phyloP scores from a whole-genome alignment of 2,113 vertebrate genomes.

The Pteropus alecto region DNA sequence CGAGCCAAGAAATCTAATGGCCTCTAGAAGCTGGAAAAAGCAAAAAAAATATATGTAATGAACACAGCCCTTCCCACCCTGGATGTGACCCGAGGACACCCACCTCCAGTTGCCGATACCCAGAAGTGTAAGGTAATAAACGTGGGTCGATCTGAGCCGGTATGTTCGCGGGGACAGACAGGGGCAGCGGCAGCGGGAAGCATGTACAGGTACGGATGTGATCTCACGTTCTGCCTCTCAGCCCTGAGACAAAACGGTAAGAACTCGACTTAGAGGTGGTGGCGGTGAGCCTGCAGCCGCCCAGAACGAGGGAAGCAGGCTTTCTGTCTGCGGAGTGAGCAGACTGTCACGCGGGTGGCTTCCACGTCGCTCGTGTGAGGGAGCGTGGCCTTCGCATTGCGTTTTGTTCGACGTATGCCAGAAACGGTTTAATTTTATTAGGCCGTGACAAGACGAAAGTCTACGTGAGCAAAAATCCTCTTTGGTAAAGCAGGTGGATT shows the following conservation, averaged over 20 bases:
- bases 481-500: background rate
- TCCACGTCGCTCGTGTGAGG: background rate
- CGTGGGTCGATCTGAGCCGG: too few species aligned
- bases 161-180: background rate
- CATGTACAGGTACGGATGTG: rapidly evolving
- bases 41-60: background rate
- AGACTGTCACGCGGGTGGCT: background rate
- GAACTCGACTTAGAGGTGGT: background rate
- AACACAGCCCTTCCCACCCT: background rate
- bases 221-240: background rate
- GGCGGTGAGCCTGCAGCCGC: background rate
- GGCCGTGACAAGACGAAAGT: background rate
- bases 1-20: background rate
- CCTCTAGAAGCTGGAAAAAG: background rate
- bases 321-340: background rate
- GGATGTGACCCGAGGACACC: background rate
- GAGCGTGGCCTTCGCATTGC: background rate
- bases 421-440: background rate
- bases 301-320: background rate
- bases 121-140: background rate
- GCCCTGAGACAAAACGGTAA: background rate
- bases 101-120: background rate
- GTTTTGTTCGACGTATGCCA: background rate
- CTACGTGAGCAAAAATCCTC: background rate
- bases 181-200: background rate